Evolutionary conservation across 2,888 invertebrate species (phyloP).

Genomic region (Bedellia somnulentella): DNA sequence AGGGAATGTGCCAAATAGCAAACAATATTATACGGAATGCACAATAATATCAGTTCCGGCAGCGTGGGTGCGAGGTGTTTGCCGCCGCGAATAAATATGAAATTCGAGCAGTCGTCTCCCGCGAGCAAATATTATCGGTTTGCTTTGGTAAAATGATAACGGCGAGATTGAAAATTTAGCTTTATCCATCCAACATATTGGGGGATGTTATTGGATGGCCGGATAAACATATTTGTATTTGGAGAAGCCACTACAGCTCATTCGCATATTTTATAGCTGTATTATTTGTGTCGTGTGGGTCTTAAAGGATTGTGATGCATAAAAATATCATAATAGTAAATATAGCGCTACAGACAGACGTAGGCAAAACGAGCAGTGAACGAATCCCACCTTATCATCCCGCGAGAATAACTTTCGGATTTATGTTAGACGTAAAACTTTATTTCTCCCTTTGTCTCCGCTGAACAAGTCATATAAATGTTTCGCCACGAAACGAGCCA

Average conservation of each 20-base stretch:
- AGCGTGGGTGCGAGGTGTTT: constrained; percentile 35
- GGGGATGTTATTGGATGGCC: constrained; percentile 28
- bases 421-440: constrained; percentile 54
- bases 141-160: constrained; percentile 62
- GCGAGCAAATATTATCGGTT: constrained; percentile 55
- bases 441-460: constrained; percentile 47
- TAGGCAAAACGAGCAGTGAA: no score
- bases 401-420: constrained; percentile 53
- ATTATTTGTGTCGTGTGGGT: no score
- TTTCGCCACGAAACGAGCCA: no score
- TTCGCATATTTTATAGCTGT: no score
- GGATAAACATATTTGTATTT: constrained; percentile 4
- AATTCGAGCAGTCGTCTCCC: constrained; percentile 52
- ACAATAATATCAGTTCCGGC: constrained; percentile 62
- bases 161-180: constrained; percentile 53
- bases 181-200: constrained; percentile 42
- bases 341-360: no score
- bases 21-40: constrained; percentile 63
- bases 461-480: constrained; percentile 7
- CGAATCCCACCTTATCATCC: constrained; percentile 53
- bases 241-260: not conserved
- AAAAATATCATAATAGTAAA: no score
- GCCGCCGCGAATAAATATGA: constrained; percentile 59
- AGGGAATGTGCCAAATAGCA: constrained; percentile 61
- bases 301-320: no score